Conservation (phyloP, 2,797 vertebrate species). For the Sebastes vulpes region DNA sequence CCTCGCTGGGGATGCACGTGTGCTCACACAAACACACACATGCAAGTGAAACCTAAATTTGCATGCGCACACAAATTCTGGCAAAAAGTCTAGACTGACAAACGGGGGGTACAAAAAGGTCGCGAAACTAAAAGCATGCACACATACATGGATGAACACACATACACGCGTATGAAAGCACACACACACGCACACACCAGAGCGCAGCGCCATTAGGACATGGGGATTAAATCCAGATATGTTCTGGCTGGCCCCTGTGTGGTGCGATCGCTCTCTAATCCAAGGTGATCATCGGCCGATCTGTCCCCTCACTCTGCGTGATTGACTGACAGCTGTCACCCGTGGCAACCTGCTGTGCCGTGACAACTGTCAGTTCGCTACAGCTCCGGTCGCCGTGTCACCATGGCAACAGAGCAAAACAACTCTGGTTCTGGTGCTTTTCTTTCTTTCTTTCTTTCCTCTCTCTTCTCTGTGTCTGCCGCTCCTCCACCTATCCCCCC, state of each 20-base stretch:
- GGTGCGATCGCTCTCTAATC: slow-evolving; percentile 74
- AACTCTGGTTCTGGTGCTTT: slow-evolving; percentile 41
- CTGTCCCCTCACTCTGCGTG: slow-evolving; percentile 75
- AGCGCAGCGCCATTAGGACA: slow-evolving; percentile 47
- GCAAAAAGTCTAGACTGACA: not conserved
- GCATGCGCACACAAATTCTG: not conserved
- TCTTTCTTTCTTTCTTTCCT: not conserved
- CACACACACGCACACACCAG: slow-evolving; percentile 24
- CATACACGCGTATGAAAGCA: not conserved
- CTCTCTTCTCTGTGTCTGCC: slow-evolving; percentile 8
- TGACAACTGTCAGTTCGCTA: slow-evolving; percentile 73
- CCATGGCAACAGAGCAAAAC: slow-evolving; percentile 81
- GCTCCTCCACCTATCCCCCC: slow-evolving; percentile 10
- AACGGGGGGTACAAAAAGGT: not conserved
- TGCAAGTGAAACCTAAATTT: not conserved
- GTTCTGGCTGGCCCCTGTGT: slow-evolving; percentile 54
- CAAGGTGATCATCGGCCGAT: slow-evolving; percentile 81
- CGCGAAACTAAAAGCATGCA: not conserved
- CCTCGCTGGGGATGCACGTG: not conserved
- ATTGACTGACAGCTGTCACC: slow-evolving; percentile 85
- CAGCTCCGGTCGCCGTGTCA: slow-evolving; percentile 48
- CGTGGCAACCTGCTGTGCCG: slow-evolving; percentile 67
- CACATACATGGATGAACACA: not conserved
- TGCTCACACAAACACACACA: slow-evolving; percentile 24
- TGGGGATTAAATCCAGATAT: slow-evolving; percentile 71